These are phyloP conservation scores for Bombus superbus DNA, from an alignment of 1,140 invertebrate genomes.

Conservation along the genomic window DNA sequence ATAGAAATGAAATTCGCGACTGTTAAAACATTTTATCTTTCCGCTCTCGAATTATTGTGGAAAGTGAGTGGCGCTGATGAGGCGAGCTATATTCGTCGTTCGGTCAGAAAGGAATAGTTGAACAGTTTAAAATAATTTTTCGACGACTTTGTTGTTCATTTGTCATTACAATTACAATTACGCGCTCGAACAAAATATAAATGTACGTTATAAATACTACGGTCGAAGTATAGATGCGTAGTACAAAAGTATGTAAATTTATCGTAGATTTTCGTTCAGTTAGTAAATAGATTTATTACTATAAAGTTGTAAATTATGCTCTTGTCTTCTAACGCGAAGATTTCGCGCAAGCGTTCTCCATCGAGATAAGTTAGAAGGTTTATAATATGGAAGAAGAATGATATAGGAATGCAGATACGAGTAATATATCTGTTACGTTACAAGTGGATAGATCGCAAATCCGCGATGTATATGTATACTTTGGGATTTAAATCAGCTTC, in stretches of 20 bases:
- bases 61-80: too few species aligned
- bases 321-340: neutral
- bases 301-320: neutral
- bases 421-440: slow-evolving; percentile 42
- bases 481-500: slow-evolving; percentile 45
- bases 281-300: too few species aligned
- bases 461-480: slow-evolving; percentile 33
- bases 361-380: slow-evolving; percentile 51
- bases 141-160: too few species aligned
- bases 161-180: too few species aligned
- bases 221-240: too few species aligned
- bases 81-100: neutral
- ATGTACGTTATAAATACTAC: too few species aligned
- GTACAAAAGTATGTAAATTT: too few species aligned
- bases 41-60: neutral
- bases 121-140: too few species aligned
- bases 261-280: too few species aligned
- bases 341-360: slow-evolving; percentile 20
- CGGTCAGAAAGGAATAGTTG: too few species aligned
- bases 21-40: neutral
- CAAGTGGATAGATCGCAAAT: slow-evolving; percentile 53
- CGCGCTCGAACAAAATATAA: too few species aligned
- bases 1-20: slow-evolving; percentile 25
- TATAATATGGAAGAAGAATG: slow-evolving; percentile 30
- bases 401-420: slow-evolving; percentile 1